phyloP scores from a whole-genome alignment of 2,797 vertebrate genomes.

The Arctocebus calabarensis region DNA sequence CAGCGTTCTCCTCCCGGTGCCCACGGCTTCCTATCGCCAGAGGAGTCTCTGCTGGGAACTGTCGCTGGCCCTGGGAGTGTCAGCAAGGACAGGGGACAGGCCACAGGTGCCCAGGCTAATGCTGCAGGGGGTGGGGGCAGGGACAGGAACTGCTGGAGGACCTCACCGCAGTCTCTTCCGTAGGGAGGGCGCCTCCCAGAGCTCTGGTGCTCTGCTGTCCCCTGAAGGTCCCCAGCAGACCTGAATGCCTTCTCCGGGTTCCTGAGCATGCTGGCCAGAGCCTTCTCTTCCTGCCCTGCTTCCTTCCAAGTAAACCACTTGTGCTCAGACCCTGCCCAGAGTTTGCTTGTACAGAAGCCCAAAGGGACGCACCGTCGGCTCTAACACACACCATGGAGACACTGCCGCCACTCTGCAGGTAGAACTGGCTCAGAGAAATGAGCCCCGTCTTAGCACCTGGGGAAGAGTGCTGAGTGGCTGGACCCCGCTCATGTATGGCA shows the following conservation, averaged over 20 bases:
- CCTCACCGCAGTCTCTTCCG: too few relatives aligned
- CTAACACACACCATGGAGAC: not conserved
- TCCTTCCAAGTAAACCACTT: not conserved
- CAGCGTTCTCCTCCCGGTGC: fast-evolving
- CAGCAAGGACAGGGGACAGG: fast-evolving
- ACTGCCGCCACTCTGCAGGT: fast-evolving
- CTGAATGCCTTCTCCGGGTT: not conserved
- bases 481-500: fast-evolving
- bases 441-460: not conserved
- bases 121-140: fast-evolving
- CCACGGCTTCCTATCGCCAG: not conserved
- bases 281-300: not conserved
- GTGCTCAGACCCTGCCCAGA: not conserved
- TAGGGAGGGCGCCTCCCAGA: too few relatives aligned
- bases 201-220: not conserved
- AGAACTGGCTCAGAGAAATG: not conserved
- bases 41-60: not conserved
- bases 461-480: fast-evolving
- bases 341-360: not conserved
- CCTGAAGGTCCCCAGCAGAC: not conserved
- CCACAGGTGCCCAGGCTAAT: not conserved
- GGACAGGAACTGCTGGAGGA: not conserved
- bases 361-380: not conserved
- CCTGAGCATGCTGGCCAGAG: fast-evolving
- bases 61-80: not conserved